A percentile compares a stretch with the other conserved stretches of the same genome.
These are phyloP conservation scores for Ceratothoa steindachneri DNA, from an alignment of 2,888 invertebrate genomes.

Conservation along the genomic window DNA sequence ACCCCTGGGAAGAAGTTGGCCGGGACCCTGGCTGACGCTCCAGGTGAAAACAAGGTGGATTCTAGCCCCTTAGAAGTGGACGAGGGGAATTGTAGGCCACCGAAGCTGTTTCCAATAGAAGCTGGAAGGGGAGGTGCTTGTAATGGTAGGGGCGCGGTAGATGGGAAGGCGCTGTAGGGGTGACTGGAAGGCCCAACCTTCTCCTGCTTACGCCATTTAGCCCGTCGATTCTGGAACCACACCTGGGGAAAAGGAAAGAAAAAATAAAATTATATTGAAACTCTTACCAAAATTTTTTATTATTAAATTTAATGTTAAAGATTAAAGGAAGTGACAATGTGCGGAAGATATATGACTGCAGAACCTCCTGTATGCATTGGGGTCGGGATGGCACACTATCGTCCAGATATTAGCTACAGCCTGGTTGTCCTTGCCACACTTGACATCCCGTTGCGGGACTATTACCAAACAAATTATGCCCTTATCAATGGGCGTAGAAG, in stretches of 20 bases:
- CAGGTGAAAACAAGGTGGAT: slow-evolving; percentile 18
- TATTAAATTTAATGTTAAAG: not conserved
- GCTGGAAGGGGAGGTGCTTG: slow-evolving; percentile 39
- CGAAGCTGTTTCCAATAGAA: slow-evolving; percentile 32
- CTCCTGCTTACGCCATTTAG: slow-evolving; percentile 46
- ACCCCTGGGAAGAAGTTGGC: slow-evolving; percentile 17
- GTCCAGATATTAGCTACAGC: too few species aligned
- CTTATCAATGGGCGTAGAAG: too few species aligned
- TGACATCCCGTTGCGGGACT: too few species aligned
- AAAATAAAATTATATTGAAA: not conserved
- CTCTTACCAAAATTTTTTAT: not conserved
- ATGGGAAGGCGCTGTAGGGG: slow-evolving; percentile 34
- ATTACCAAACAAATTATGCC: too few species aligned
- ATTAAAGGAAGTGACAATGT: too few species aligned
- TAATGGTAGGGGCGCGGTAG: slow-evolving; percentile 27
- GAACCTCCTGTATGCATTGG: too few species aligned
- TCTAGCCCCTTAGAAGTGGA: slow-evolving; percentile 19
- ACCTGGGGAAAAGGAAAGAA: slow-evolving; percentile 32
- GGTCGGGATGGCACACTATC: too few species aligned
- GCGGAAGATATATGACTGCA: too few species aligned
- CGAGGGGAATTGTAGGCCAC: slow-evolving; percentile 28
- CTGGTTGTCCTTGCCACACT: too few species aligned
- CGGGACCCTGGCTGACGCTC: slow-evolving; percentile 18
- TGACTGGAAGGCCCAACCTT: slow-evolving; percentile 44
- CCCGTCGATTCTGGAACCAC: slow-evolving; percentile 45